These are phyloP conservation scores for Hartigia nigra DNA, from an alignment of 2,888 invertebrate genomes.

Conservation along the genomic window DNA sequence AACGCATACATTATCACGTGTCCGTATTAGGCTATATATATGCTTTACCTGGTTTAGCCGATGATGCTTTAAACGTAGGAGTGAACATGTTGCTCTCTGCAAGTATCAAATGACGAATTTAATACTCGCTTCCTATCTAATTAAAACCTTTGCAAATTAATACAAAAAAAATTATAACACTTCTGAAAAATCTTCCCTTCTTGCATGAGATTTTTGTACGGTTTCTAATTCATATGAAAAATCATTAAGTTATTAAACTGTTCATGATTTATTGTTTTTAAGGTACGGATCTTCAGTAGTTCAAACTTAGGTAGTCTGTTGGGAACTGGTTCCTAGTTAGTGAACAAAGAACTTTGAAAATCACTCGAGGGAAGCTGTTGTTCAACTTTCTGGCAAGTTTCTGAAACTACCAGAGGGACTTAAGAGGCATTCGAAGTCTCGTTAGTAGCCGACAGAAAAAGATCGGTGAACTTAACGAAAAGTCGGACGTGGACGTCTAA, in stretches of 20 bases:
- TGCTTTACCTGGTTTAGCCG: conserved; percentile 77
- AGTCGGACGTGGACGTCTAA: background rate
- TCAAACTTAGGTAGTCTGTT: background rate
- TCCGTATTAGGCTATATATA: background rate
- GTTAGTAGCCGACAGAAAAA: background rate
- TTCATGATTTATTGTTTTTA: background rate
- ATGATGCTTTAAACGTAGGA: conserved; percentile 86
- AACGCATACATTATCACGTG: background rate
- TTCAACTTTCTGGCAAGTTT: background rate
- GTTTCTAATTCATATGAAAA: background rate
- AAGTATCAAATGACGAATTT: conserved; percentile 59
- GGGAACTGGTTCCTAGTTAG: background rate
- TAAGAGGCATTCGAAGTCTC: conserved; percentile 1
- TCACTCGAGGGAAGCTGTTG: background rate
- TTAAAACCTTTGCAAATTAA: background rate
- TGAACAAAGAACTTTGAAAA: background rate
- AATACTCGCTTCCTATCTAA: background rate
- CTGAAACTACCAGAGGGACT: background rate
- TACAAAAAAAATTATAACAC: background rate
- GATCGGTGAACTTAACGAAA: background rate
- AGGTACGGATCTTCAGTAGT: background rate
- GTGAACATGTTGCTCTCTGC: conserved; percentile 79
- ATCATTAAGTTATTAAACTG: background rate
- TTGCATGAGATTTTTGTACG: background rate
- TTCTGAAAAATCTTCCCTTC: background rate